Percentiles rank a stretch among this genome's conserved stretches.
These are phyloP conservation scores for Neodiprion virginianus DNA, from an alignment of 1,140 invertebrate species.

Conservation along the genomic window DNA sequence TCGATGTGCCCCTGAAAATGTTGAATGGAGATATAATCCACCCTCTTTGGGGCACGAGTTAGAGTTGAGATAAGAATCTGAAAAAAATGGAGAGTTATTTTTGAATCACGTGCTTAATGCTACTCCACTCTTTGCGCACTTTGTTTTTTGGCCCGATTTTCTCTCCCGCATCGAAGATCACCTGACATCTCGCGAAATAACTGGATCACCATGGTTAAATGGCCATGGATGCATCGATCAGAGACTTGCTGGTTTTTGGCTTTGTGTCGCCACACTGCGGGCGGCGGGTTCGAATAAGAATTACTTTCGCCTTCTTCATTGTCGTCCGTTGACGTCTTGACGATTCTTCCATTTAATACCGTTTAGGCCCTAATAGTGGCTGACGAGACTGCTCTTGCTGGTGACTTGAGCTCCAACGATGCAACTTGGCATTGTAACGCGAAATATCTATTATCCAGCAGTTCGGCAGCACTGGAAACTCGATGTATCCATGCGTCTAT, in stretches of 20 bases:
- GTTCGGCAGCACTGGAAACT: too few species aligned
- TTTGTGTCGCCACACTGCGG: slow-evolving; percentile 27
- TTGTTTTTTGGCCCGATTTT: too few species aligned
- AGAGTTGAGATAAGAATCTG: too few species aligned
- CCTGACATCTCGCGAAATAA: not conserved
- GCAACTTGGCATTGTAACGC: too few species aligned
- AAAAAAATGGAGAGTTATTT: too few species aligned
- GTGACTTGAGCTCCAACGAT: not conserved
- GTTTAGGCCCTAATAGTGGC: slow-evolving; percentile 34
- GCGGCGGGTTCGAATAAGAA: slow-evolving; percentile 27
- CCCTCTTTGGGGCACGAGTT: too few species aligned
- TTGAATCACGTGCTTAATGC: too few species aligned
- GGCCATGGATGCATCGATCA: not conserved
- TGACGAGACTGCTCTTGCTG: slow-evolving; percentile 9
- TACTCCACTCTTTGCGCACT: too few species aligned
- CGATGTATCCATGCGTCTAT: slow-evolving; percentile 35
- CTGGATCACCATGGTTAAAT: not conserved
- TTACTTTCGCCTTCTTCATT: slow-evolving; percentile 32
- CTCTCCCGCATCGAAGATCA: too few species aligned
- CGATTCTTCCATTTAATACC: slow-evolving; percentile 36
- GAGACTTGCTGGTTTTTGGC: not conserved
- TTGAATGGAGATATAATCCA: too few species aligned
- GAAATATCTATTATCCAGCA: too few species aligned
- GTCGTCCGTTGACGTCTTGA: slow-evolving; percentile 35
- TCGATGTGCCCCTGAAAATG: too few species aligned